A percentile compares a stretch with the other conserved stretches of the same genome.
phyloP scores from a whole-genome alignment of 2,797 vertebrate species.

The Hydrolagus colliei region DNA sequence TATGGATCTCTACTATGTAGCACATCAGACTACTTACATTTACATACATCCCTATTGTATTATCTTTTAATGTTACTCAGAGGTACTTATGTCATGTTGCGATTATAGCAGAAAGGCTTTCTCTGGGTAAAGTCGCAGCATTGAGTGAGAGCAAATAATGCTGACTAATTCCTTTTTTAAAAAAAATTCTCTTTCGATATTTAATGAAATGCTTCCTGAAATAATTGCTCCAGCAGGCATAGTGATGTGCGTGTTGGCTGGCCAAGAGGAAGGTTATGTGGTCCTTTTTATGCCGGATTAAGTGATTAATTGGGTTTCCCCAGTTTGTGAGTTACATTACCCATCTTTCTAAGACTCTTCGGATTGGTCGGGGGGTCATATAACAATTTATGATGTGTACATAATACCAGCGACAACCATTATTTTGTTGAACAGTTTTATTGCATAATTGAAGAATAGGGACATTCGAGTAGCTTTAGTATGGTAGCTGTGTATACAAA shows the following conservation, averaged over 20 bases:
- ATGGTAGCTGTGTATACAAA: neutral
- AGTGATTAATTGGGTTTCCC: neutral
- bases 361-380: neutral
- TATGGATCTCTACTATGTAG: too few relatives aligned
- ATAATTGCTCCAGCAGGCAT: neutral
- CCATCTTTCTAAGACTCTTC: neutral
- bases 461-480: neutral
- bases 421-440: neutral
- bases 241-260: too few relatives aligned
- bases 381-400: constrained; percentile 13
- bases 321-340: neutral
- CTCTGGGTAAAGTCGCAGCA: too few relatives aligned
- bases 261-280: neutral
- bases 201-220: neutral
- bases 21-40: too few relatives aligned
- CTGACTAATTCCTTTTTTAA: too few relatives aligned
- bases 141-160: too few relatives aligned
- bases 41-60: neutral
- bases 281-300: neutral
- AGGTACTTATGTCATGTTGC: neutral
- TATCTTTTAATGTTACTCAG: neutral
- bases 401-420: neutral
- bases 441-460: neutral
- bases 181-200: too few relatives aligned
- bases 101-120: neutral